Percentiles rank a stretch among this genome's conserved stretches.
Evolutionary conservation across 2,888 invertebrate genomes (phyloP).

Genomic region (Agrotis ipsilon): DNA sequence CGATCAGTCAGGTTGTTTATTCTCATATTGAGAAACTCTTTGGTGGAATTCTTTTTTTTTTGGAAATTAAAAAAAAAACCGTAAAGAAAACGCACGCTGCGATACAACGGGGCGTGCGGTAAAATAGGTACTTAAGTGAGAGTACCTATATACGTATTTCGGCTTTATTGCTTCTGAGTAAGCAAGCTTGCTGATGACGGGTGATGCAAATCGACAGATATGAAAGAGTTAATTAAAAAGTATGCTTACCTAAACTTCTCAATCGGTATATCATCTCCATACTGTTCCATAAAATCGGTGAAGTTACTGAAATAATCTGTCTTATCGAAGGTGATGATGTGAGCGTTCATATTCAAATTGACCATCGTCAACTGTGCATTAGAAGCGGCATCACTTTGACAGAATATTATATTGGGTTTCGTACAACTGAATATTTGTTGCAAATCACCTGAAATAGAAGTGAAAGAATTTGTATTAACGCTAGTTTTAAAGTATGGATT

Average conservation of each 20-base stretch:
- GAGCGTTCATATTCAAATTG: slow-evolving; percentile 65
- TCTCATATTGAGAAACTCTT: too few relatives aligned
- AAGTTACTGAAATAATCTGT: slow-evolving; percentile 72
- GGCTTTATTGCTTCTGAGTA: too few relatives aligned
- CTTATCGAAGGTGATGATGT: slow-evolving; percentile 77
- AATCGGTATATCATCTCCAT: slow-evolving; percentile 64
- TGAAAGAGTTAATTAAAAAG: too few relatives aligned
- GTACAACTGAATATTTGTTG: slow-evolving; percentile 67
- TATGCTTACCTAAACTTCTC: slow-evolving; percentile 74
- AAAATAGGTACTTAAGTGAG: too few relatives aligned
- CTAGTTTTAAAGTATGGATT: background rate
- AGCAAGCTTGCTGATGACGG: too few relatives aligned
- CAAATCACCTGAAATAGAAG: slow-evolving; percentile 74
- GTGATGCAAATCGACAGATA: too few relatives aligned
- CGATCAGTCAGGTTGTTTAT: too few relatives aligned
- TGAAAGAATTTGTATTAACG: background rate
- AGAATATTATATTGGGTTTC: slow-evolving; percentile 77
- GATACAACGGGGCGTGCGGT: too few relatives aligned
- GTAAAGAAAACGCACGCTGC: too few relatives aligned
- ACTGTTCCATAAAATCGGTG: slow-evolving; percentile 70
- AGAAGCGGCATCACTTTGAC: slow-evolving; percentile 74
- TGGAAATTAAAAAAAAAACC: too few relatives aligned
- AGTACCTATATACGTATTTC: too few relatives aligned
- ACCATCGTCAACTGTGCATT: slow-evolving; percentile 72
- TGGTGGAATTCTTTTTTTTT: too few relatives aligned